Evolutionary conservation across 2,888 invertebrate species (phyloP).

Genomic region (Adineta ricciae): DNA sequence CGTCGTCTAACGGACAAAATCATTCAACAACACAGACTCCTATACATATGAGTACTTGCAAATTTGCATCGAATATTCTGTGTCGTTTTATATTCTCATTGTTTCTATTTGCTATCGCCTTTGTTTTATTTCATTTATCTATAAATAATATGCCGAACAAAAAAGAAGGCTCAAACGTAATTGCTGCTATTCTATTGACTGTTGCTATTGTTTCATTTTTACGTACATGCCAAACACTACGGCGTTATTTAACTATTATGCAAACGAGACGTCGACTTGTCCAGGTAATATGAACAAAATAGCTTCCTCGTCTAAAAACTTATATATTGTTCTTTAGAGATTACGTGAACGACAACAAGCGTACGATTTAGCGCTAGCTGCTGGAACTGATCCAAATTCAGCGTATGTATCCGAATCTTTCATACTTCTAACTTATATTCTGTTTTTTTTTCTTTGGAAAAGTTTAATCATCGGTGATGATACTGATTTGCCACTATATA

Average conservation of each 20-base stretch:
- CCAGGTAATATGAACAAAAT: neutral
- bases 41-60: neutral
- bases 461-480: neutral
- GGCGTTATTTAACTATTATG: neutral
- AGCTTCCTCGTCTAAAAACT: too few relatives aligned
- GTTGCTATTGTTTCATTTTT: slow-evolving; percentile 9
- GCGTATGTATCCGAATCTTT: neutral
- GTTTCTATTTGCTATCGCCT: neutral
- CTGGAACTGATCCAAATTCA: neutral
- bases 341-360: neutral
- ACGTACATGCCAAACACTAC: neutral
- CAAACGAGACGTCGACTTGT: neutral
- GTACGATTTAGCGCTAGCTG: neutral
- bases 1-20: neutral
- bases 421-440: neutral
- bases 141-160: neutral
- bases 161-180: neutral
- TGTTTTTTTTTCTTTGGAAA: neutral
- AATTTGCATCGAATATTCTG: neutral
- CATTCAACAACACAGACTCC: neutral
- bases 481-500: neutral
- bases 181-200: neutral
- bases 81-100: neutral
- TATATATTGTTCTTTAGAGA: neutral
- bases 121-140: neutral